These are phyloP conservation scores for Acanthochromis polyacanthus DNA, from an alignment of 2,113 vertebrate species.

Conservation along the genomic window DNA sequence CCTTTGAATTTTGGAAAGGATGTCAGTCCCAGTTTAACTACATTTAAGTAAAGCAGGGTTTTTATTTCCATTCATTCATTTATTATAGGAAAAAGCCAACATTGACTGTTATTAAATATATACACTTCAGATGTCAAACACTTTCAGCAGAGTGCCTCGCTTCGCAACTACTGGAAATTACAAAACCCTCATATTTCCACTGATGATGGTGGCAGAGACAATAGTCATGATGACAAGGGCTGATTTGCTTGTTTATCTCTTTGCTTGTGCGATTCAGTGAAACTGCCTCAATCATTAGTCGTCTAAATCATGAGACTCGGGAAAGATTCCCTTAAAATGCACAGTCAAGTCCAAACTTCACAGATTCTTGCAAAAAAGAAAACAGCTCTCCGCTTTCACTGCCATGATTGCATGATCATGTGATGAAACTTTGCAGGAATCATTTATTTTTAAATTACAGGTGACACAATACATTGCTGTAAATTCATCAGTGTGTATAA, in stretches of 20 bases:
- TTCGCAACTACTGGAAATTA: no score
- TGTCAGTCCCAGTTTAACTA: no score
- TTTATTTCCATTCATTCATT: no score
- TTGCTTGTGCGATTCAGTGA: conserved; percentile 1
- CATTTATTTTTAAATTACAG: no score
- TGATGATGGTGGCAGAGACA: neutral
- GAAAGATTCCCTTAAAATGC: conserved; percentile 47
- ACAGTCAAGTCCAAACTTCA: conserved; percentile 19
- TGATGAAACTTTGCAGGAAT: neutral
- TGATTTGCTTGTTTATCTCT: accelerated
- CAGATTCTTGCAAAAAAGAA: neutral
- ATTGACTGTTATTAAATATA: no score
- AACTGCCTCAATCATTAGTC: conserved; percentile 34
- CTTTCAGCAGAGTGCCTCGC: no score
- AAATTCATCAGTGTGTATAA: no score
- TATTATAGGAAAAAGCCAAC: no score
- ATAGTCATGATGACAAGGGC: neutral
- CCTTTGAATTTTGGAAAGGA: no score
- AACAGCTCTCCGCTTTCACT: conserved; percentile 7
- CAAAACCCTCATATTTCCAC: neutral
- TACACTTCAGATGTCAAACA: no score
- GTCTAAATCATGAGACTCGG: conserved; percentile 45
- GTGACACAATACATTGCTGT: no score
- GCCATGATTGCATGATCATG: neutral
- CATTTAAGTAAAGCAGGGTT: no score